Evolutionary conservation across 2,797 vertebrate species (phyloP).

Genomic region (Sphenopsis melanotis): DNA sequence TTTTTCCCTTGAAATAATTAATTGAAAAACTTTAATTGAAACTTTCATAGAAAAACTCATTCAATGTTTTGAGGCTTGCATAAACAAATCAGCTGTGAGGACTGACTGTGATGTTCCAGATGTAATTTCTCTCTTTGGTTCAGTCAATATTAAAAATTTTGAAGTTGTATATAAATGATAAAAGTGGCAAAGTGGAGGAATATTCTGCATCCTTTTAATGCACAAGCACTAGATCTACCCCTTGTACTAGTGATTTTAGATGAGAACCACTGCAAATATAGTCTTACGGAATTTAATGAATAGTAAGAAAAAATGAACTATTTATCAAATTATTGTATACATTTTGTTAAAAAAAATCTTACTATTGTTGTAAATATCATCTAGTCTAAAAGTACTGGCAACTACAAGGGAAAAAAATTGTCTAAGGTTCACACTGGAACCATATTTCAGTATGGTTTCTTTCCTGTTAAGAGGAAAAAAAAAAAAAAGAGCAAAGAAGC

Average conservation of each 20-base stretch:
- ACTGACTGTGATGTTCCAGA: background rate
- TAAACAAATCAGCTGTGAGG: background rate
- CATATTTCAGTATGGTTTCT: background rate
- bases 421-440: background rate
- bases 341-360: background rate
- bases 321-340: background rate
- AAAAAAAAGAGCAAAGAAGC: background rate
- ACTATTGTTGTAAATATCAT: accelerated
- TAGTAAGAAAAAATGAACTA: background rate
- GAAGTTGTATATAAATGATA: background rate
- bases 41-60: background rate
- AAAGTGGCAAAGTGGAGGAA: background rate
- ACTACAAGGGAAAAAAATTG: background rate
- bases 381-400: background rate
- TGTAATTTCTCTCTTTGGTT: background rate
- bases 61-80: background rate
- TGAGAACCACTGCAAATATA: background rate
- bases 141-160: background rate
- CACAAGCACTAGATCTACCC: background rate
- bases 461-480: no score
- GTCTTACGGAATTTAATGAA: background rate
- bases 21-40: background rate
- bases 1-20: background rate
- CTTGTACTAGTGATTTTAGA: background rate
- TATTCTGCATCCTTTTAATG: background rate